phyloP scores from a whole-genome alignment of 2,888 invertebrate genomes.

The Lasius platythorax region DNA sequence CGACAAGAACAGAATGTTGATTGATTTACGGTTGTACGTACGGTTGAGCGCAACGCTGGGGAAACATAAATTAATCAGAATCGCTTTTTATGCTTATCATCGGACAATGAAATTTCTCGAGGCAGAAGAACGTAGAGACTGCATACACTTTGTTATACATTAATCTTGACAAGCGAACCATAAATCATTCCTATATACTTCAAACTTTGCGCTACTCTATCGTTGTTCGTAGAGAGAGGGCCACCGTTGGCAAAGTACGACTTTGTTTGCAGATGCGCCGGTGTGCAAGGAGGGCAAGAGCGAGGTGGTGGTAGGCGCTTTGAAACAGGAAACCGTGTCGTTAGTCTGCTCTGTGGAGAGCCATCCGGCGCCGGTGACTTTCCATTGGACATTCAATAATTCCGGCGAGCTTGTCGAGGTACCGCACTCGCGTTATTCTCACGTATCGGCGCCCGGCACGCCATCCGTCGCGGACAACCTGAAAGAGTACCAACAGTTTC shows the following conservation, averaged over 20 bases:
- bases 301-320: conserved; percentile 92
- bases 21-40: conserved; percentile 43
- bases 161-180: conserved; percentile 50
- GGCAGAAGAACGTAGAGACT: conserved; percentile 39
- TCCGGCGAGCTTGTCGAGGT: conserved; percentile 94
- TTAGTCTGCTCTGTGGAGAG: conserved; percentile 95
- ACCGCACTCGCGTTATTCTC: conserved; percentile 88
- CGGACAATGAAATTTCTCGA: conserved; percentile 51
- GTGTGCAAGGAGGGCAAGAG: conserved; percentile 89
- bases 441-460: conserved; percentile 78
- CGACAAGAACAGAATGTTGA: conserved; percentile 43
- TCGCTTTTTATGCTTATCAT: conserved; percentile 51
- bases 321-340: conserved; percentile 95
- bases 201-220: conserved; percentile 43
- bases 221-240: conserved; percentile 28
- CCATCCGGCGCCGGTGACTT: conserved; percentile 94
- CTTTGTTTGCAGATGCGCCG: conserved; percentile 77
- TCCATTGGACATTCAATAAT: conserved; percentile 97
- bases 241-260: conserved; percentile 35
- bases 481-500: conserved; percentile 83
- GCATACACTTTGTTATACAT: conserved; percentile 50
- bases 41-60: conserved; percentile 1
- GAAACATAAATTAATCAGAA: conserved; percentile 53
- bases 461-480: conserved; percentile 80
- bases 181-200: conserved; percentile 44